Evolutionary conservation across 1,140 invertebrate species (phyloP), one percentile per base, ranked within the genome.

Genomic region (Bombus fervidus): DNA sequence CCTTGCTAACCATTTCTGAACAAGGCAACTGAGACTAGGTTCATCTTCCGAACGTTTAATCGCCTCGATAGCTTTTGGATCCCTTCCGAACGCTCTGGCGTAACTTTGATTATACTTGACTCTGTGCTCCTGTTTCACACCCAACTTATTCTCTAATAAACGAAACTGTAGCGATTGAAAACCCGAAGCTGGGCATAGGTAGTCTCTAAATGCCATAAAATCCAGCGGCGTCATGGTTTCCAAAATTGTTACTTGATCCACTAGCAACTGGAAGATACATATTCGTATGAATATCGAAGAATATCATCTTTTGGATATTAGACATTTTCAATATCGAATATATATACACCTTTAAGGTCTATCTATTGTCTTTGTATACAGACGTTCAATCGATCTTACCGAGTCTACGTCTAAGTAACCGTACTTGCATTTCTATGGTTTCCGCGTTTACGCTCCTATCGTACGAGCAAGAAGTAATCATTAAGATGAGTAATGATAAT

Each of bases 191-290:
- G 99, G 98, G 4, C 98, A 97, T 8, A 99, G 95, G 93, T 98
- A 99, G 84, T 97, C 96, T 66, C 99, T 96, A 94, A 99, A 99
- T 86, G 99, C 98, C 97, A 99, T 98, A 92, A 99, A 99, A 95
- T 99, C 99, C 74, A 99, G 94, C 0, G 99, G 98, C 0, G 98
- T 99, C 99, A 99, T 99, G 0, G 99, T 99, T 94, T 99, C 99
- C 79, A 99, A 94, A 90, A 99, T 99, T 92, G 98, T 97, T 15
- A 99, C 98, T 96, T 99, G 99, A 93, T 99, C 99, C 37, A 99
- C 98, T 39, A 99, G 95, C 1, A 99, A 94, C 98, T 99, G 94
- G 25, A 94, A 94, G 83, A 77, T 15, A 75, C 37, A 71, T 53
- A 22, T n/a, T 59, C 13, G 1, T 6, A 53, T 22, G 47, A 53